These are phyloP conservation scores for Clamator glandarius DNA, from an alignment of 2,797 vertebrate genomes.

Conservation along the genomic window DNA sequence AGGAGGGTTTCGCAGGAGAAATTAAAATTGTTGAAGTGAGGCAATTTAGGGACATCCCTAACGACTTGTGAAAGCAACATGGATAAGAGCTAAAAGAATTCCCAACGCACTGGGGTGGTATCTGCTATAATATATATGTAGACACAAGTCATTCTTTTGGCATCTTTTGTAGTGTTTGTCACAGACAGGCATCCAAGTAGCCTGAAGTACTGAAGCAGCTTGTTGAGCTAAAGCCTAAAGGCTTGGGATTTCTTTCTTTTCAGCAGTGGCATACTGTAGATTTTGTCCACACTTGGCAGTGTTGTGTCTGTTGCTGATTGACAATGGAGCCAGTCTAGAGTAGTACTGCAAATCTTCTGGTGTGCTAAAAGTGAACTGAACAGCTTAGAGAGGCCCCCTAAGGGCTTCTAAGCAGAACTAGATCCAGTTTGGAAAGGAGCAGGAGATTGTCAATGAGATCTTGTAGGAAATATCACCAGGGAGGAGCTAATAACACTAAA, in stretches of 20 bases:
- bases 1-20: background rate
- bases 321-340: background rate
- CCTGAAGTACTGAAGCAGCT: background rate
- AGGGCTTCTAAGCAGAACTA: background rate
- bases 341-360: background rate
- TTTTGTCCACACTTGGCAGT: background rate
- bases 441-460: background rate
- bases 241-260: background rate
- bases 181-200: background rate
- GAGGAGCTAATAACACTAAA: background rate
- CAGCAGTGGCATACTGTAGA: background rate
- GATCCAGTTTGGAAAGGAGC: background rate
- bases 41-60: background rate
- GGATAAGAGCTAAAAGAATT: background rate
- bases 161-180: background rate
- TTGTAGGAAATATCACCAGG: background rate
- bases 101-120: background rate
- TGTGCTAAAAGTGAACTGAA: background rate
- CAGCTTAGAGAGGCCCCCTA: background rate
- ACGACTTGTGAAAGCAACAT: background rate
- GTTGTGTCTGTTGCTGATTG: background rate
- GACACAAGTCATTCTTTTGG: background rate
- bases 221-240: background rate
- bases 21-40: background rate
- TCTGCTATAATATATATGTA: background rate